A percentile compares a stretch with the other conserved stretches of the same genome.
Conservation (phyloP, 2,797 vertebrate species). For the Sebastes steindachneri region DNA sequence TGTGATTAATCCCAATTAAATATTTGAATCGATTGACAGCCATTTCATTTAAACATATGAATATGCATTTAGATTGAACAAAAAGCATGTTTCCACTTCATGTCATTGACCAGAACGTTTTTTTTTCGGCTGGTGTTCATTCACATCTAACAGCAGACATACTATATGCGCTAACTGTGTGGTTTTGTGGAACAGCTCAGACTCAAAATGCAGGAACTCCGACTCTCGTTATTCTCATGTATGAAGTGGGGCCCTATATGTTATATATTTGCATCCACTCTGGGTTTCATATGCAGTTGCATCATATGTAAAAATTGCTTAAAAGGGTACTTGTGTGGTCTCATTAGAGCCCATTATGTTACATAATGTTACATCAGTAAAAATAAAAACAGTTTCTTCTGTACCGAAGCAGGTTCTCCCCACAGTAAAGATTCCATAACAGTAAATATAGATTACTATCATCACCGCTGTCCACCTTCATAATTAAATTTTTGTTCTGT, state of each 20-base stretch:
- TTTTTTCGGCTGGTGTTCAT: too few species aligned
- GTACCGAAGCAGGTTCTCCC: background rate
- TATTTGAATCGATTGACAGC: too few species aligned
- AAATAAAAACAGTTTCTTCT: background rate
- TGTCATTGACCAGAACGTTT: too few species aligned
- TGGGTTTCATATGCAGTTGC: background rate
- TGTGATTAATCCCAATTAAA: too few species aligned
- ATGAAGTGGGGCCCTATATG: background rate
- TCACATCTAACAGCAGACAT: too few species aligned
- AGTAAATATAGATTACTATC: background rate
- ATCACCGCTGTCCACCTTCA: background rate
- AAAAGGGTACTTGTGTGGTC: background rate
- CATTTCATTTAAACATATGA: too few species aligned
- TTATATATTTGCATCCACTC: background rate
- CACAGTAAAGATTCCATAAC: background rate
- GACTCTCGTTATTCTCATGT: background rate
- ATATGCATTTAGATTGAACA: too few species aligned
- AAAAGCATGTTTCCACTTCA: too few species aligned
- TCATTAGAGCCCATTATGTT: background rate
- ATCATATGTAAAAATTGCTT: background rate
- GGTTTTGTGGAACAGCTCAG: too few species aligned
- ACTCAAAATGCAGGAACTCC: too few species aligned
- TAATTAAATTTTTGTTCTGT: background rate
- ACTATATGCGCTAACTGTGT: too few species aligned
- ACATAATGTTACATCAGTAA: background rate